A percentile compares a stretch with the other conserved stretches of the same genome.
Conservation (phyloP, 1,140 invertebrate species). For the Xylocopa sonorina region DNA sequence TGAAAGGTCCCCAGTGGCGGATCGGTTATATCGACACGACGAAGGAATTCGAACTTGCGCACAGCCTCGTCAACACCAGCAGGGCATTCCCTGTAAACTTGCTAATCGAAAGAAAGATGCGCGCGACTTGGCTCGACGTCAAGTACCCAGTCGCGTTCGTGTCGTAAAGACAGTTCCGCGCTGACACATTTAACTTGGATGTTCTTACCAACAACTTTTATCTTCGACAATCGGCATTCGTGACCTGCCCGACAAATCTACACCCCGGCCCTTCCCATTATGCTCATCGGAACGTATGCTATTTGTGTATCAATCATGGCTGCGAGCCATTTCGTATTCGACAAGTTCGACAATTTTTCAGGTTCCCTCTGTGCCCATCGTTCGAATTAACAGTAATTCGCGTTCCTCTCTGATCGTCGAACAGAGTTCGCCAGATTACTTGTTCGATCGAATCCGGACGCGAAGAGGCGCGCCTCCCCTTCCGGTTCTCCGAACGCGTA, state of each 20-base stretch:
- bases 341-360: too few relatives aligned
- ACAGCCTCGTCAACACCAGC: neutral
- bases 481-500: too few relatives aligned
- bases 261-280: neutral
- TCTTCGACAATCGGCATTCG: neutral
- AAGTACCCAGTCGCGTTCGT: constrained; percentile 1
- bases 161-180: constrained; percentile 21
- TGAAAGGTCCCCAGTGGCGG: neutral
- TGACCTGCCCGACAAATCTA: neutral
- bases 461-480: too few relatives aligned
- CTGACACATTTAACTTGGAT: constrained; percentile 13
- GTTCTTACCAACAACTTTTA: constrained; percentile 4
- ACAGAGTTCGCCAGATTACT: too few relatives aligned
- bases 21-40: neutral
- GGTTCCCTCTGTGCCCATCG: too few relatives aligned
- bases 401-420: too few relatives aligned
- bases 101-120: constrained; percentile 20
- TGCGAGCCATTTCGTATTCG: neutral
- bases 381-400: too few relatives aligned
- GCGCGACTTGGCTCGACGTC: constrained; percentile 13
- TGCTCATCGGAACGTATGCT: neutral
- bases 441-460: neutral
- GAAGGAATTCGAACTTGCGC: neutral
- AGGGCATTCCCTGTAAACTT: neutral
- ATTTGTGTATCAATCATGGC: neutral